Percentiles rank a stretch among this genome's conserved stretches.
Conservation (phyloP, 2,113 vertebrate species). For the Chloebia gouldiae region DNA sequence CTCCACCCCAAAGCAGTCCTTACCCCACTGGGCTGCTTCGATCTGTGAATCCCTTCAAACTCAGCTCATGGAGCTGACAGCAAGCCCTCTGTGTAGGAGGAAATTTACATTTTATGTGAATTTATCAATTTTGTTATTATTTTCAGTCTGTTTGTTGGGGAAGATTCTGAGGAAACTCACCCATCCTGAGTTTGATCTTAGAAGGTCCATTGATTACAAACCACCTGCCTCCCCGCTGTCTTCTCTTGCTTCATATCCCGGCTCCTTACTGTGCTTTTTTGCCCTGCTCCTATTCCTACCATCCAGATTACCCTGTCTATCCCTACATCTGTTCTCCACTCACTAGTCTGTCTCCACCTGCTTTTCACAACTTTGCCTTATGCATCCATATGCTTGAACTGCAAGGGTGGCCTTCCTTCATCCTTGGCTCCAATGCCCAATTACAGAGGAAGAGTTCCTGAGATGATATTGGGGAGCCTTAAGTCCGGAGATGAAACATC, state of each 20-base stretch:
- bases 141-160: not conserved
- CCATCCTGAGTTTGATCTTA: not conserved
- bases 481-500: not conserved
- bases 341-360: not conserved
- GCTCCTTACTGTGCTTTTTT: not conserved
- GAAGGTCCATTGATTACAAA: not conserved
- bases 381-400: not conserved
- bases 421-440: not conserved
- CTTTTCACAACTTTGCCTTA: not conserved
- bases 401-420: not conserved
- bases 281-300: not conserved
- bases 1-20: not conserved
- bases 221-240: not conserved
- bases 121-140: not conserved
- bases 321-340: not conserved
- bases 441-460: not conserved
- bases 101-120: not conserved
- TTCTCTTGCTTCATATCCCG: not conserved
- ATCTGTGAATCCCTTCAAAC: not conserved
- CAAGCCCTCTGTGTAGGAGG: not conserved
- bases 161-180: not conserved
- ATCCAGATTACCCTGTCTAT: not conserved
- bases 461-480: not conserved
- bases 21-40: rapidly evolving
- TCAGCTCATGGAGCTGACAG: not conserved